Percentiles rank a stretch among this genome's conserved stretches.
These are phyloP conservation scores for Pachycephus smyrnensis DNA, from an alignment of 2,888 invertebrate species.

Conservation along the genomic window DNA sequence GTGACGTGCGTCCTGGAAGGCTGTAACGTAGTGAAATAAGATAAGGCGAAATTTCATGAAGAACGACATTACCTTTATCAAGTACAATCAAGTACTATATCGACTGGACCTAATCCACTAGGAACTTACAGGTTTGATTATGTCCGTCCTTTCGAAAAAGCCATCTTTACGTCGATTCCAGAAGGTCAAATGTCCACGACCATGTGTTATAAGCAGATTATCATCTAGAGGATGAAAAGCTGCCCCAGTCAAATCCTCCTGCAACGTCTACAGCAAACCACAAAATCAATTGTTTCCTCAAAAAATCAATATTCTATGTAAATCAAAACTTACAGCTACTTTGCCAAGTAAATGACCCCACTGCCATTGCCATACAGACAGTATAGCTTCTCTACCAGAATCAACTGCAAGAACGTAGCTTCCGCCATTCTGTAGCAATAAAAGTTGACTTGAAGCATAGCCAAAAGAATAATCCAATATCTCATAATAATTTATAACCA, in stretches of 20 bases:
- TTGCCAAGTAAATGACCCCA: slow-evolving; percentile 93
- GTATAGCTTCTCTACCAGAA: slow-evolving; percentile 87
- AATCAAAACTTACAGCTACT: slow-evolving; percentile 82
- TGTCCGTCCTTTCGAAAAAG: slow-evolving; percentile 89
- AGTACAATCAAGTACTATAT: background rate
- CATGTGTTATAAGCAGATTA: slow-evolving; percentile 90
- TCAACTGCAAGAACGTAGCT: slow-evolving; percentile 92
- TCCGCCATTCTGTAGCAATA: slow-evolving; percentile 81
- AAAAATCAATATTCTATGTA: background rate
- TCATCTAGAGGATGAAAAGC: slow-evolving; percentile 93
- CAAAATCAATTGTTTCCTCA: slow-evolving; percentile 5
- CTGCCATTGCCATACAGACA: slow-evolving; percentile 96
- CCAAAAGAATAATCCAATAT: background rate
- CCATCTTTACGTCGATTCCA: slow-evolving; percentile 94
- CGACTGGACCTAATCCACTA: background rate
- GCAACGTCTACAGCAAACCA: slow-evolving; percentile 77
- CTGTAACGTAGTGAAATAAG: slow-evolving; percentile 64
- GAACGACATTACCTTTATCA: background rate
- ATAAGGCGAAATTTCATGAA: too few species aligned
- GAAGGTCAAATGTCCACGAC: slow-evolving; percentile 90
- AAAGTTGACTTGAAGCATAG: background rate
- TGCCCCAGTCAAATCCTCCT: slow-evolving; percentile 89
- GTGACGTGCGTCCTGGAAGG: slow-evolving; percentile 88
- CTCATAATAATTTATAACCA: background rate
- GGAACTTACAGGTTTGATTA: slow-evolving; percentile 80